Evolutionary conservation across 2,888 invertebrate species (phyloP).

Genomic region (Stomorhina lunata): DNA sequence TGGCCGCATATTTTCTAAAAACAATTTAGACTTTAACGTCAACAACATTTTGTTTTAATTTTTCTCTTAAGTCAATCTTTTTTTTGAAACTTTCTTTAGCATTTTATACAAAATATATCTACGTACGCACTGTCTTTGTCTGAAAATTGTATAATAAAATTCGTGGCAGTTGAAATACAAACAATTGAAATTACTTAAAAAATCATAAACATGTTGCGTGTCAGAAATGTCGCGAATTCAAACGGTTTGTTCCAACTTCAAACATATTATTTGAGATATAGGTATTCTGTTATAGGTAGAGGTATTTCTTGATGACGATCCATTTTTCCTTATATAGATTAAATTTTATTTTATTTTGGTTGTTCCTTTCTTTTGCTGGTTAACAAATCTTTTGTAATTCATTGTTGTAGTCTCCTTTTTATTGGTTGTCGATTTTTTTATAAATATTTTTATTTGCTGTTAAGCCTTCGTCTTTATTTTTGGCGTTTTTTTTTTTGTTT

Average conservation of each 20-base stretch:
- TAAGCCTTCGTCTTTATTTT: conserved; percentile 25
- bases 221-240: conserved; percentile 57
- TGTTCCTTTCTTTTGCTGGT: background rate
- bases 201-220: conserved; percentile 61
- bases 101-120: background rate
- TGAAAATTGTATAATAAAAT: background rate
- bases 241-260: conserved; percentile 26
- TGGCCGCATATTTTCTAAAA: conserved; percentile 32
- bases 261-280: conserved; percentile 39
- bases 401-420: conserved; percentile 45
- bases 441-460: conserved; percentile 26
- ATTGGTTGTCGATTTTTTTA: conserved; percentile 37
- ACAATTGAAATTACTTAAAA: conserved; percentile 54
- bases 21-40: conserved; percentile 14
- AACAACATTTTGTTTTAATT: conserved; percentile 21
- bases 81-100: conserved; percentile 35
- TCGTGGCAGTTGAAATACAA: background rate
- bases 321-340: conserved; percentile 52
- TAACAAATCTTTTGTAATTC: conserved; percentile 18
- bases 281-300: background rate
- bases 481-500: conserved; percentile 24
- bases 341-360: conserved; percentile 12
- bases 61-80: background rate
- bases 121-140: background rate
- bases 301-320: conserved; percentile 35